phyloP scores from a whole-genome alignment of 2,113 vertebrate genomes.

The Myocastor coypus region DNA sequence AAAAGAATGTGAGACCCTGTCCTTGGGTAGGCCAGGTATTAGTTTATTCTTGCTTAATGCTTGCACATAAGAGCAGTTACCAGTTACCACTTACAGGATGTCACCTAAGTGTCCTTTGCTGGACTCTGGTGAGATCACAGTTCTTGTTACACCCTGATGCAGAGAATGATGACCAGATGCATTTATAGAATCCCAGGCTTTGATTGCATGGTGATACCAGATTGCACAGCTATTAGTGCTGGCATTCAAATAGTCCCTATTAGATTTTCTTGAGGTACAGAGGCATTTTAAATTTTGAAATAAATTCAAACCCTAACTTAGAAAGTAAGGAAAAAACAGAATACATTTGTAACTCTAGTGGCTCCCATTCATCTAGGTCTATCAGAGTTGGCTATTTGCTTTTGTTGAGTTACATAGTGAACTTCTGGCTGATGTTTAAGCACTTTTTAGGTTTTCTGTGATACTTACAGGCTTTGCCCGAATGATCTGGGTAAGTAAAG shows the following conservation, averaged over 20 bases:
- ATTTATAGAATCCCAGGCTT: neutral
- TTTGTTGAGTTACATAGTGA: neutral
- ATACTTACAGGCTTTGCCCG: neutral
- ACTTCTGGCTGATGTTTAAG: neutral
- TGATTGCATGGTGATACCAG: neutral
- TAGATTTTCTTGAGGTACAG: neutral
- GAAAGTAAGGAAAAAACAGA: neutral
- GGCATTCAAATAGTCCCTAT: neutral
- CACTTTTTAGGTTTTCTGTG: neutral
- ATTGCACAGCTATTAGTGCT: neutral
- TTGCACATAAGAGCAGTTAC: neutral
- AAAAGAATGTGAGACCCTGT: neutral
- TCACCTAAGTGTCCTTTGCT: neutral
- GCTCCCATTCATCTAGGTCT: neutral
- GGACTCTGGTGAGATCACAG: neutral
- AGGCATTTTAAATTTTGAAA: constrained; percentile 5
- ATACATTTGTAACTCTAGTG: neutral
- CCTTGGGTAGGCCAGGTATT: neutral
- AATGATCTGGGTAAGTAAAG: constrained; percentile 2
- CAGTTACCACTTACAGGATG: neutral
- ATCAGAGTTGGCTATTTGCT: neutral
- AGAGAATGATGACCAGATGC: neutral
- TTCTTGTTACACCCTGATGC: neutral
- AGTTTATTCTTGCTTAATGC: neutral
- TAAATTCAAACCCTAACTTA: neutral